phyloP scores from a whole-genome alignment of 2,888 invertebrate genomes.

The Pandemis corylana region DNA sequence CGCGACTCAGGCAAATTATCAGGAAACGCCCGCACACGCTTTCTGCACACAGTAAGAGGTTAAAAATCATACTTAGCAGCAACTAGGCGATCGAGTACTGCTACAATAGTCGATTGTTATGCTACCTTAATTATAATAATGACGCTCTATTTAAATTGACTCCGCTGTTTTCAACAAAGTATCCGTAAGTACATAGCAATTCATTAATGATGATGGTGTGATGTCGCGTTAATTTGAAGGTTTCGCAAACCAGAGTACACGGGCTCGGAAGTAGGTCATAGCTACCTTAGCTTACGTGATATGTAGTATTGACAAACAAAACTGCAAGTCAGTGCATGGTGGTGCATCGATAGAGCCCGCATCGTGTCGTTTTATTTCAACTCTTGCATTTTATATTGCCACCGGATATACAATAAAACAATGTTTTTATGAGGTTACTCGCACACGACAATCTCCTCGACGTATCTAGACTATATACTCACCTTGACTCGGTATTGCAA shows the following conservation, averaged over 20 bases:
- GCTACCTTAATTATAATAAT: slow-evolving; percentile 35
- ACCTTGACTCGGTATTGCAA: slow-evolving; percentile 53
- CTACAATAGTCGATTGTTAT: slow-evolving; percentile 41
- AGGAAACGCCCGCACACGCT: slow-evolving; percentile 77
- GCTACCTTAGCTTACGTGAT: slow-evolving; percentile 49
- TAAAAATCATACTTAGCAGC: slow-evolving; percentile 73
- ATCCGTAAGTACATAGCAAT: neutral
- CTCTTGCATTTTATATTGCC: slow-evolving; percentile 55
- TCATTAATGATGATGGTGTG: neutral
- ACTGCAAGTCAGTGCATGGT: slow-evolving; percentile 52
- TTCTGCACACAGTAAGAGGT: slow-evolving; percentile 78
- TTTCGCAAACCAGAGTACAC: slow-evolving; percentile 30
- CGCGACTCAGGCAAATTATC: slow-evolving; percentile 74
- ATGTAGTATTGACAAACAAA: slow-evolving; percentile 46
- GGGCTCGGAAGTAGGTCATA: slow-evolving; percentile 51
- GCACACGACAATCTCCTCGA: slow-evolving; percentile 42
- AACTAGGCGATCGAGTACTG: slow-evolving; percentile 56
- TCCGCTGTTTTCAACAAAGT: slow-evolving; percentile 22
- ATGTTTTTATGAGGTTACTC: slow-evolving; percentile 48
- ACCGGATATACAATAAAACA: slow-evolving; percentile 54
- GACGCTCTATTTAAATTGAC: slow-evolving; percentile 20
- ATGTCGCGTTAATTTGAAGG: slow-evolving; percentile 26
- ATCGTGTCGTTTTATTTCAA: slow-evolving; percentile 59
- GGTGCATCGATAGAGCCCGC: slow-evolving; percentile 70
- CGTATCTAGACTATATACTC: slow-evolving; percentile 43